Conservation (phyloP, 2,888 invertebrate species). For the Sphaerophoria taeniata region DNA sequence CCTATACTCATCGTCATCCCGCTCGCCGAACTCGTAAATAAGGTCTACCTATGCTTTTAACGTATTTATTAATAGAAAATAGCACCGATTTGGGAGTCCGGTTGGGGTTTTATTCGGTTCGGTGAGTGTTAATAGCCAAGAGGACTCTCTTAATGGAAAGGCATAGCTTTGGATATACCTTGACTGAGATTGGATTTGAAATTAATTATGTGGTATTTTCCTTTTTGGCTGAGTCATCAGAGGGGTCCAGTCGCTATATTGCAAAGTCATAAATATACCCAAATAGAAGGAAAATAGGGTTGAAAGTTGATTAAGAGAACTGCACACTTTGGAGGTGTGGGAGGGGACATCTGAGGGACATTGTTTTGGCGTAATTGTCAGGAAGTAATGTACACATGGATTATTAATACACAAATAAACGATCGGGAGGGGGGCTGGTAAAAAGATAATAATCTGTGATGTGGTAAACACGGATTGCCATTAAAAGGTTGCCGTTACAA, state of each 20-base stretch:
- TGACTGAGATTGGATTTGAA: slow-evolving; percentile 59
- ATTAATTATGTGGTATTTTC: slow-evolving; percentile 68
- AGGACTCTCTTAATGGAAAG: slow-evolving; percentile 4
- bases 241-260: slow-evolving; percentile 47
- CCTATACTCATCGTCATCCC: slow-evolving; percentile 27
- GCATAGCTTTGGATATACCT: neutral
- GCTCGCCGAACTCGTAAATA: slow-evolving; percentile 7
- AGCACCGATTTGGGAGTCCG: neutral
- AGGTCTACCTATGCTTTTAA: neutral
- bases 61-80: neutral
- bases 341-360: no score
- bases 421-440: no score
- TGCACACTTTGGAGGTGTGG: slow-evolving; percentile 23
- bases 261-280: slow-evolving; percentile 58
- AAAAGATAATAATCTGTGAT: no score
- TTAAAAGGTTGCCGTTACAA: no score
- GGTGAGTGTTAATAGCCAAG: slow-evolving; percentile 41
- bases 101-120: slow-evolving; percentile 22
- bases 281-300: slow-evolving; percentile 38
- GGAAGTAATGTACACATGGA: no score
- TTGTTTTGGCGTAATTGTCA: no score
- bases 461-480: no score
- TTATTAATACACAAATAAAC: no score
- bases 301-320: slow-evolving; percentile 40
- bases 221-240: slow-evolving; percentile 65